A percentile compares a stretch with the other conserved stretches of the same genome.
Evolutionary conservation across 2,113 vertebrate species (phyloP).

Genomic region (Psettodes erumei): DNA sequence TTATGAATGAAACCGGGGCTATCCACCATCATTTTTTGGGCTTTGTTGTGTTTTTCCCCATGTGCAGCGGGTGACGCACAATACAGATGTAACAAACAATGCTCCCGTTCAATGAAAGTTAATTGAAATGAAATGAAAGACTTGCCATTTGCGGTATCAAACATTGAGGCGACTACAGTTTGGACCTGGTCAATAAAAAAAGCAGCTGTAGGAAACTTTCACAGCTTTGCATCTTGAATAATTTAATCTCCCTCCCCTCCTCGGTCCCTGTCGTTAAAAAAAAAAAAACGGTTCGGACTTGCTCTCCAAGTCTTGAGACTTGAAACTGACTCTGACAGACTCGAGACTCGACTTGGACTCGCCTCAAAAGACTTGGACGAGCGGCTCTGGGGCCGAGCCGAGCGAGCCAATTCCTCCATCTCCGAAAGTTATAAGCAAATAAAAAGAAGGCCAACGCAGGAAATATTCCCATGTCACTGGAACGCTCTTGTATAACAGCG

Average conservation of each 20-base stretch:
- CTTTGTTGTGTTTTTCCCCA: too few species aligned
- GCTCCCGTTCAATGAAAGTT: too few species aligned
- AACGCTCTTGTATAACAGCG: conserved; percentile 7
- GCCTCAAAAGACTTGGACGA: not conserved
- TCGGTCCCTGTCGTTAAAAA: not conserved
- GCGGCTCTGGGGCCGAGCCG: not conserved
- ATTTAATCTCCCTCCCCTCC: not conserved
- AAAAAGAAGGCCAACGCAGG: conserved; percentile 20
- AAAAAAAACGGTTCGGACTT: not conserved
- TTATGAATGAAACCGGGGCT: not conserved
- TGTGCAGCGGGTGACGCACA: too few species aligned
- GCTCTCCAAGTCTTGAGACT: not conserved
- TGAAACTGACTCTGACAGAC: not conserved
- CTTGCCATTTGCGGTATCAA: too few species aligned
- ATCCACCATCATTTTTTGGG: too few species aligned
- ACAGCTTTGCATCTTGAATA: not conserved
- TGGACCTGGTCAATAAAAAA: too few species aligned
- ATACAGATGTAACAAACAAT: too few species aligned
- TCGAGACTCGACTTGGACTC: conserved; percentile 1
- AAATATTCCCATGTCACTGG: conserved; percentile 30
- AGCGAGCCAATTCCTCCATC: not conserved
- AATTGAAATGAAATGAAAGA: too few species aligned
- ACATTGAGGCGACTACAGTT: too few species aligned
- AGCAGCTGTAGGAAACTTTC: not conserved
- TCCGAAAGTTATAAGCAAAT: conserved; percentile 23